Evolutionary conservation across 2,113 vertebrate species (phyloP).

Genomic region (Corythornis cristatus): DNA sequence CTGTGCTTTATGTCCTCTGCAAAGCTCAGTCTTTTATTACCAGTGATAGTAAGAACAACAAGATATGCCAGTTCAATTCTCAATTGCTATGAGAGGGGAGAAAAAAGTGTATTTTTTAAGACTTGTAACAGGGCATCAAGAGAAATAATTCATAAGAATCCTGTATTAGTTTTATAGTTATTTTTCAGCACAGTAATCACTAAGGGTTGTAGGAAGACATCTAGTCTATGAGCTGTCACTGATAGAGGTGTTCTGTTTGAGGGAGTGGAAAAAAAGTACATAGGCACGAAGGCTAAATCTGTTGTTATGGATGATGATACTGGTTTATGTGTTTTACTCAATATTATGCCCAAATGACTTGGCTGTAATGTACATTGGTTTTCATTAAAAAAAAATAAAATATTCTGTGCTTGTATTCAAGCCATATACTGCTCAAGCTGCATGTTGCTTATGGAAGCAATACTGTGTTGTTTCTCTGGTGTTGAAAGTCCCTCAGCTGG

Average conservation of each 20-base stretch:
- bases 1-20: neutral
- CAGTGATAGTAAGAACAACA: neutral
- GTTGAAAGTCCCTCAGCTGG: neutral
- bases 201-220: neutral
- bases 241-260: neutral
- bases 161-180: neutral
- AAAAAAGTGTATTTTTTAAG: neutral
- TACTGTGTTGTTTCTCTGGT: neutral
- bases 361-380: neutral
- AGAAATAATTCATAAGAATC: neutral
- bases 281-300: neutral
- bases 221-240: neutral
- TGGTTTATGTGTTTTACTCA: neutral
- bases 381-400: neutral
- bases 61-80: neutral
- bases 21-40: neutral
- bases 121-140: neutral
- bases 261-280: neutral
- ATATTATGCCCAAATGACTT: neutral
- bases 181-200: neutral
- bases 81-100: rapidly evolving
- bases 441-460: neutral
- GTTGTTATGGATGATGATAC: rapidly evolving
- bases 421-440: neutral
- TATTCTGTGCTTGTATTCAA: neutral